A percentile compares a stretch with the other conserved stretches of the same genome.
Evolutionary conservation across 1,140 invertebrate species (phyloP).

Genomic region (Euura saliciscinereae): DNA sequence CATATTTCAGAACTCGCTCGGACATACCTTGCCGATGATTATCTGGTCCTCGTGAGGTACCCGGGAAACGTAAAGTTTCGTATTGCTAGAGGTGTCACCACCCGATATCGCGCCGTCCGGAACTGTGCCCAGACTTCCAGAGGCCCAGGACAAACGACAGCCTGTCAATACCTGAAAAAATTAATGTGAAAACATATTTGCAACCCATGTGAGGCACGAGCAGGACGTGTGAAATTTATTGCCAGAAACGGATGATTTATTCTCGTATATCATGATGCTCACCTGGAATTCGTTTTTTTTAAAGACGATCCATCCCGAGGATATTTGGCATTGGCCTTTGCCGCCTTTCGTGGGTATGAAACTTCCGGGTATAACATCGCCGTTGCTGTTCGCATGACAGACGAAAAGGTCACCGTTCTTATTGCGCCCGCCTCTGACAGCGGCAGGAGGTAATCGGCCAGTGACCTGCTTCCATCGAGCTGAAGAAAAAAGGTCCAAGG

Average conservation of each 20-base stretch:
- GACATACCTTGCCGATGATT: slow-evolving; percentile 18
- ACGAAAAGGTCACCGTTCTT: slow-evolving; percentile 16
- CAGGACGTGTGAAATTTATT: background rate
- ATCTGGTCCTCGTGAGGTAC: slow-evolving; percentile 22
- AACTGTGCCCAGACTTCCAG: slow-evolving; percentile 18
- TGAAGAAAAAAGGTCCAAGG: background rate
- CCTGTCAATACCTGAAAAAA: slow-evolving; percentile 19
- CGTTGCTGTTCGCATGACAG: slow-evolving; percentile 21
- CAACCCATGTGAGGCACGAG: no score
- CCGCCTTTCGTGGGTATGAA: slow-evolving; percentile 14
- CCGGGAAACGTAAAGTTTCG: slow-evolving; percentile 23
- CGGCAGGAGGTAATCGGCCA: slow-evolving; percentile 17
- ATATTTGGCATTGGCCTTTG: slow-evolving; percentile 18
- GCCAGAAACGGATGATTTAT: background rate
- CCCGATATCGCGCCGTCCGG: slow-evolving; percentile 23
- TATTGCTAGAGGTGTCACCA: slow-evolving; percentile 18
- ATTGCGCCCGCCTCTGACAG: slow-evolving; percentile 17
- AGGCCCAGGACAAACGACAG: slow-evolving; percentile 18
- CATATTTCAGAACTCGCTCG: background rate
- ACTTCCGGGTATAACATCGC: slow-evolving; percentile 20
- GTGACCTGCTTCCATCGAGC: slow-evolving; percentile 17
- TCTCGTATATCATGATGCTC: background rate
- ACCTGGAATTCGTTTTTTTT: slow-evolving; percentile 22
- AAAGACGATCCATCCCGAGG: slow-evolving; percentile 14
- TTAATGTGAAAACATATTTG: no score